Percentiles rank a stretch among this genome's conserved stretches.
Conservation (phyloP, 2,888 invertebrate genomes). For the Nomada fabriciana region DNA sequence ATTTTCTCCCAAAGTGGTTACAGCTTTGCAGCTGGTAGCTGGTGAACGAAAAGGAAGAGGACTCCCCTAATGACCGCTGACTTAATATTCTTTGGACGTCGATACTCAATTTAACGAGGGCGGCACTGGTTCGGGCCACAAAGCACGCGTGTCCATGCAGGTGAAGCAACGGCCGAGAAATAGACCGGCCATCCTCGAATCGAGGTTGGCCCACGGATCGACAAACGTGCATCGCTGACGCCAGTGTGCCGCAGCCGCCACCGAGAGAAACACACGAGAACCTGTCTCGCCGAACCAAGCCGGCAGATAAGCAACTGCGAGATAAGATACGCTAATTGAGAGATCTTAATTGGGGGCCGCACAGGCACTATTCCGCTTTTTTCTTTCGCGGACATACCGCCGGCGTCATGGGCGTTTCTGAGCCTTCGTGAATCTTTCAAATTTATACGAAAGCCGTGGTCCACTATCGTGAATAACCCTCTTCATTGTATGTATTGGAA, state of each 20-base stretch:
- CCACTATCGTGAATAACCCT: no score
- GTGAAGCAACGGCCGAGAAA: conserved; percentile 64
- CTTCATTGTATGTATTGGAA: no score
- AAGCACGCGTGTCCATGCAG: conserved; percentile 58
- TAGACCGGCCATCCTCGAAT: conserved; percentile 63
- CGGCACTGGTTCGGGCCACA: conserved; percentile 63
- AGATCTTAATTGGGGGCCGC: conserved; percentile 80
- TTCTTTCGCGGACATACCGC: conserved; percentile 54
- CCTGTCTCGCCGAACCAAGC: conserved; percentile 61
- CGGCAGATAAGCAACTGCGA: conserved; percentile 72
- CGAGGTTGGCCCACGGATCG: conserved; percentile 45
- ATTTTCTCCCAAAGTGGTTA: conserved; percentile 41
- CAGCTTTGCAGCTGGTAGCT: conserved; percentile 25
- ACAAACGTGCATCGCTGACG: conserved; percentile 44
- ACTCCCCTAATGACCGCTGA: conserved; percentile 65
- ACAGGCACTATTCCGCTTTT: conserved; percentile 56
- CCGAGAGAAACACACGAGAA: conserved; percentile 59
- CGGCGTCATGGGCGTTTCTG: conserved; percentile 5
- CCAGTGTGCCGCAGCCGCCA: conserved; percentile 37
- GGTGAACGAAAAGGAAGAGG: conserved; percentile 20
- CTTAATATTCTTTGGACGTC: conserved; percentile 65
- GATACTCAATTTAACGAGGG: conserved; percentile 69
- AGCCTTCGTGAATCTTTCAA: conserved; percentile 17
- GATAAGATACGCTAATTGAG: conserved; percentile 83
- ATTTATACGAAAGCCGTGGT: background rate